Evolutionary conservation across 2,113 vertebrate genomes (phyloP).

Genomic region (Isurus oxyrinchus): DNA sequence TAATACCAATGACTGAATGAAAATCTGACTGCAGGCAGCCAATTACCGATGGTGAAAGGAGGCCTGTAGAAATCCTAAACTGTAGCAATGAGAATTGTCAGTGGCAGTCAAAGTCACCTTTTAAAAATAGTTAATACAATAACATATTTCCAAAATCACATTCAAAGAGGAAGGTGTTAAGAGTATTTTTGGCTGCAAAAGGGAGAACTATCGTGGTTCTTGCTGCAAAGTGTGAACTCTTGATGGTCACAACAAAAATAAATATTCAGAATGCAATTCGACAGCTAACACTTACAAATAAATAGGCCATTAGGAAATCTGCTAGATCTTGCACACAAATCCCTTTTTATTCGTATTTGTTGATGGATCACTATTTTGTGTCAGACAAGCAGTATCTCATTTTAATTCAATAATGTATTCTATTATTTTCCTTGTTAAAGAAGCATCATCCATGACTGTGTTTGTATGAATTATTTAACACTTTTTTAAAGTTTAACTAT

Average conservation of each 20-base stretch:
- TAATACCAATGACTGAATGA: neutral
- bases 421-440: neutral
- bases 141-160: neutral
- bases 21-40: neutral
- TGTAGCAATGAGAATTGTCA: neutral
- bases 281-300: neutral
- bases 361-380: neutral
- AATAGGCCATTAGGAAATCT: neutral
- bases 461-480: neutral
- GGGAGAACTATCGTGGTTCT: neutral
- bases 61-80: neutral
- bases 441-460: neutral
- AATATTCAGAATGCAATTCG: neutral
- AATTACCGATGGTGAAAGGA: neutral
- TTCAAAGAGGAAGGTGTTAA: neutral
- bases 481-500: neutral
- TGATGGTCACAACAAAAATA: neutral
- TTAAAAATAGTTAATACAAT: neutral
- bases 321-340: neutral
- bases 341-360: neutral
- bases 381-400: neutral
- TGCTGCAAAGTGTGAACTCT: neutral
- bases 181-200: neutral
- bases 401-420: neutral
- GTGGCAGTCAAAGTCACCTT: neutral